Base-by-base conservation (phyloP, 2,797 vertebrate species). In the Sebastes taczanowskii region DNA sequence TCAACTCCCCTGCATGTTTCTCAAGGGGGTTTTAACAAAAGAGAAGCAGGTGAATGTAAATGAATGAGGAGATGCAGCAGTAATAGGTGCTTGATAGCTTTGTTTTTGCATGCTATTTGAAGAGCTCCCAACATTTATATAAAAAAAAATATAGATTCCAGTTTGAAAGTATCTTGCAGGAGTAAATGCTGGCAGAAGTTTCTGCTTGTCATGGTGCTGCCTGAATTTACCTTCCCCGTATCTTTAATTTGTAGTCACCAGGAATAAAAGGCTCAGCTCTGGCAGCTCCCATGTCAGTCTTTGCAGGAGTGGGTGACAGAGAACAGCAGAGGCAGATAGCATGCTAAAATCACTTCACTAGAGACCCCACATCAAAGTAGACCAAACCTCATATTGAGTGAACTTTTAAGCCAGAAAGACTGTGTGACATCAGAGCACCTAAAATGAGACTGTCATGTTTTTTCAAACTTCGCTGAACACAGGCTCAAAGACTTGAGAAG, bases 361-460 rank as follows among this genome's bases (percentile, higher is more conserved):
- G 94, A 94, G 94, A 94, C 92, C 92, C 82, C 82, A 93, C 94
- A 94, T 95, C 95, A 95, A 95, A 96, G 95, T 35, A 76, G 80
- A 94, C 91, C 92, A 92, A 95, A 94, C 84, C 92, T 93, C 92
- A 93, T 83, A 90, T 88, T 82, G 88, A 93, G 92, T 90, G 90
- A 94, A 95, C 94, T 92, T 94, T 95, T 91, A 94, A 93, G 93
- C 93, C 88, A 92, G 88, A 91, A 86, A 92, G 83, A 90, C 86
- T 90, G 87, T 91, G 93, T 92, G 92, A 95, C 95, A 95, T 95
- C 92, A 93, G 90, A 93, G 88, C 92, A 91, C 92, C 93, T 90
- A 93, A 95, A 95, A 94, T 90, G 92, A 89, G 94, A 95, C 92
- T 95, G 93, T 94, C 95, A 95, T 94, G 93, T 94, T 92, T 94